phyloP scores from a whole-genome alignment of 2,113 vertebrate genomes.

The Coregonus clupeaformis region DNA sequence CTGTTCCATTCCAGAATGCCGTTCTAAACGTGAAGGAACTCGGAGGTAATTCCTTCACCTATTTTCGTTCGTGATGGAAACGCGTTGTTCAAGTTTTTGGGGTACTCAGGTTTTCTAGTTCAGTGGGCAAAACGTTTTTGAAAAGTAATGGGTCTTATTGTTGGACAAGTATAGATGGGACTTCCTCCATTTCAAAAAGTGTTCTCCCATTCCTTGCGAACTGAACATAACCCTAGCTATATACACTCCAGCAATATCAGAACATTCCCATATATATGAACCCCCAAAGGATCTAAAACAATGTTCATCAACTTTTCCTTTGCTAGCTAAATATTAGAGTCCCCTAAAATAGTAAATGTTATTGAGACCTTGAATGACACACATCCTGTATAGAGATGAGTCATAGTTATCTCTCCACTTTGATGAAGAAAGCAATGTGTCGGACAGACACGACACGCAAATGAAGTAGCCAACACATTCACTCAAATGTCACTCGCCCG shows the following conservation, averaged over 20 bases:
- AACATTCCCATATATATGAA: neutral
- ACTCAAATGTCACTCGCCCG: constrained; percentile 25
- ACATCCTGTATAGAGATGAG: neutral
- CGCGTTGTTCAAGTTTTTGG: neutral
- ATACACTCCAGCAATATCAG: too few relatives aligned
- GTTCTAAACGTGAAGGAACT: constrained; percentile 90
- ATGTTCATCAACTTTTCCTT: neutral
- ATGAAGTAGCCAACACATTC: constrained; percentile 3
- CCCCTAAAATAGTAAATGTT: neutral
- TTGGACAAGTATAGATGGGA: too few relatives aligned
- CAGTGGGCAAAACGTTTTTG: neutral
- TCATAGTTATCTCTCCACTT: constrained; percentile 14
- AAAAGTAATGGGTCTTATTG: too few relatives aligned
- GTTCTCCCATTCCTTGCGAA: neutral
- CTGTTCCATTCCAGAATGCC: constrained; percentile 87
- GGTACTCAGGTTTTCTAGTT: neutral
- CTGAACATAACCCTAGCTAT: too few relatives aligned
- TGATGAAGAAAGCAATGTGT: constrained; percentile 19
- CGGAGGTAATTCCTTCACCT: constrained; percentile 77
- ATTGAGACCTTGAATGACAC: neutral
- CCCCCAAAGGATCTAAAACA: neutral
- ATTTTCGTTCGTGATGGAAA: neutral
- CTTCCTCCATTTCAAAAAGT: too few relatives aligned
- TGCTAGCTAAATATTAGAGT: neutral
- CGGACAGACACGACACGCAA: constrained; percentile 17